Evolutionary conservation across 2,888 invertebrate genomes (phyloP).

Genomic region (Cosmia trapezina): DNA sequence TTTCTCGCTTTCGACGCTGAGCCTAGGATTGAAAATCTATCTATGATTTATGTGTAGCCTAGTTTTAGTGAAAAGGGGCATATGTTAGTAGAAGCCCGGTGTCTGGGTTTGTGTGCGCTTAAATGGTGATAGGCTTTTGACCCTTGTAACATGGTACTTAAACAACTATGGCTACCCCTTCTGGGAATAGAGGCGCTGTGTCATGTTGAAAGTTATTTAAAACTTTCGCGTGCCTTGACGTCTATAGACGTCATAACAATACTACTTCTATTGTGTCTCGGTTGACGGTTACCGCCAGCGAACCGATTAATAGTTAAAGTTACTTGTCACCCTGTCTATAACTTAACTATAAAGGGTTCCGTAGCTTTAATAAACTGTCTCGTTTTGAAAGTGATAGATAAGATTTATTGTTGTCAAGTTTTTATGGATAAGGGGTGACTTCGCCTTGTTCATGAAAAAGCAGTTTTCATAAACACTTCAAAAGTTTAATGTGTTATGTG

Average conservation of each 20-base stretch:
- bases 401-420: slow-evolving; percentile 22
- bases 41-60: too few relatives aligned
- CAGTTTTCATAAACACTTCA: slow-evolving; percentile 9
- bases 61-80: too few relatives aligned
- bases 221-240: too few relatives aligned
- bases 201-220: not conserved
- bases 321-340: slow-evolving; percentile 1
- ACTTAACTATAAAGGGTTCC: not conserved
- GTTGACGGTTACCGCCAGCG: too few relatives aligned
- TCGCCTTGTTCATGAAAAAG: slow-evolving; percentile 16
- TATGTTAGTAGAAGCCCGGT: too few relatives aligned
- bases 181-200: too few relatives aligned
- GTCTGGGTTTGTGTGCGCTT: too few relatives aligned
- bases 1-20: not conserved
- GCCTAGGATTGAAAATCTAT: not conserved
- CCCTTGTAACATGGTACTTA: not conserved
- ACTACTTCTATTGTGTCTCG: too few relatives aligned
- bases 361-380: not conserved
- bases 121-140: too few relatives aligned
- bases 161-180: not conserved
- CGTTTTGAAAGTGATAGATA: slow-evolving; percentile 2
- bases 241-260: too few relatives aligned
- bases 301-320: not conserved
- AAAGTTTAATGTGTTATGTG: not conserved
- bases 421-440: not conserved